phyloP scores from a whole-genome alignment of 1,140 invertebrate genomes.

The Drosophila burlai region DNA sequence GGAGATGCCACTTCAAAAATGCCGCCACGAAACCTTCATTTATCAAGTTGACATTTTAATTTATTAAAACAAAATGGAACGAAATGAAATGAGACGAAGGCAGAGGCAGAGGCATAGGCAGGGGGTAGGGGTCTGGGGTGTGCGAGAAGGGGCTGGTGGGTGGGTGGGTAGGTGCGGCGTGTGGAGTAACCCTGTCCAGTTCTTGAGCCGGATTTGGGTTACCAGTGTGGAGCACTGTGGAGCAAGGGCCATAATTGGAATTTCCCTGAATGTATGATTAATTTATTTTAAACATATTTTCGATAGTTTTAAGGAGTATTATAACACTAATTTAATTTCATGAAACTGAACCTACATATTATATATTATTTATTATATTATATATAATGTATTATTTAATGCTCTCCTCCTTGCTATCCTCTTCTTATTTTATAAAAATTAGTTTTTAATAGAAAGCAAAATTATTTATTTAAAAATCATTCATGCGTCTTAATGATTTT shows the following conservation, averaged over 20 bases:
- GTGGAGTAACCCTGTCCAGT: constrained; percentile 13
- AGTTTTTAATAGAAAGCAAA: too few relatives aligned
- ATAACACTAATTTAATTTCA: too few relatives aligned
- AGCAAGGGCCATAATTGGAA: too few relatives aligned
- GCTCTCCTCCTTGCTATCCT: too few relatives aligned
- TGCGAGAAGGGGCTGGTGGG: neutral
- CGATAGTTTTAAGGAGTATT: neutral
- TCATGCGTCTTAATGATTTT: too few relatives aligned
- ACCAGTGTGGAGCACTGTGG: neutral
- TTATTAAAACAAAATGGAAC: constrained; percentile 83
- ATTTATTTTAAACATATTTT: neutral
- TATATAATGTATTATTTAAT: too few relatives aligned
- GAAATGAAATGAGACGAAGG: constrained; percentile 67
- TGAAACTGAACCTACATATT: too few relatives aligned
- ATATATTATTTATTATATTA: too few relatives aligned
- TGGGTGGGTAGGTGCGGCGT: neutral
- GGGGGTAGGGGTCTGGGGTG: neutral
- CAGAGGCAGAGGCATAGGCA: neutral
- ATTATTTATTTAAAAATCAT: too few relatives aligned
- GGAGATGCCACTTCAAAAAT: constrained; percentile 70
- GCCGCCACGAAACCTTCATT: constrained; percentile 77
- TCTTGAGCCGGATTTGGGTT: constrained; percentile 29
- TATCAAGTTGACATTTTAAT: constrained; percentile 83
- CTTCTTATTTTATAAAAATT: too few relatives aligned
- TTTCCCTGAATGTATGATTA: neutral